These are phyloP conservation scores for Cromileptes altivelis DNA, from an alignment of 2,113 vertebrate genomes.

Conservation along the genomic window DNA sequence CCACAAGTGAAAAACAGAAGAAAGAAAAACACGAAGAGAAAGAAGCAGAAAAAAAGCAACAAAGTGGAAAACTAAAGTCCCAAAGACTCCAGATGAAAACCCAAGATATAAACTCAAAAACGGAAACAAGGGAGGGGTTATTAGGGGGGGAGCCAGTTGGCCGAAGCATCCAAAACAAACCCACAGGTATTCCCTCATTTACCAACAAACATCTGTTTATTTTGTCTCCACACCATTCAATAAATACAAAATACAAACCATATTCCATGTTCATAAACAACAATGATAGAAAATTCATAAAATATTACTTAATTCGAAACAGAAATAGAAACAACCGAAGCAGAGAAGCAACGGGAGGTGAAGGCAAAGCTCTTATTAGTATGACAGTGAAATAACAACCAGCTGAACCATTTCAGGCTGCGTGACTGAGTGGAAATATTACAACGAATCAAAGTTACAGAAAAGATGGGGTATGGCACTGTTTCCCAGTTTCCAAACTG, in stretches of 20 bases:
- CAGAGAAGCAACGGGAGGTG: constrained; percentile 26
- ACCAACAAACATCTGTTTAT: constrained; percentile 62
- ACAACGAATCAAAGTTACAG: constrained; percentile 4
- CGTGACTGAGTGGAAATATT: not conserved
- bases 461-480: not conserved
- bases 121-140: constrained; percentile 6
- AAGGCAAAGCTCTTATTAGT: not conserved
- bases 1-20: constrained; percentile 2
- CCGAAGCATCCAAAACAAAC: constrained; percentile 18
- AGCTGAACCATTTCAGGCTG: not conserved
- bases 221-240: constrained; percentile 80
- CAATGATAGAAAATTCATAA: constrained; percentile 58
- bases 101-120: not conserved
- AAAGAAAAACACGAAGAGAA: not conserved
- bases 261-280: constrained; percentile 74
- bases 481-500: not conserved
- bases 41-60: not conserved
- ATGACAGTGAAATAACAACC: not conserved
- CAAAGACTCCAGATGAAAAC: not conserved
- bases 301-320: constrained; percentile 66
- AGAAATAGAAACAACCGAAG: constrained; percentile 52
- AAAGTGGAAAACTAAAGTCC: constrained; percentile 16
- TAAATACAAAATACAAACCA: constrained; percentile 87
- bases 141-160: constrained; percentile 8
- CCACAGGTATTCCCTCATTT: constrained; percentile 13